Conservation (phyloP, 2,888 invertebrate genomes). For the Dinocampus coccinellae region DNA sequence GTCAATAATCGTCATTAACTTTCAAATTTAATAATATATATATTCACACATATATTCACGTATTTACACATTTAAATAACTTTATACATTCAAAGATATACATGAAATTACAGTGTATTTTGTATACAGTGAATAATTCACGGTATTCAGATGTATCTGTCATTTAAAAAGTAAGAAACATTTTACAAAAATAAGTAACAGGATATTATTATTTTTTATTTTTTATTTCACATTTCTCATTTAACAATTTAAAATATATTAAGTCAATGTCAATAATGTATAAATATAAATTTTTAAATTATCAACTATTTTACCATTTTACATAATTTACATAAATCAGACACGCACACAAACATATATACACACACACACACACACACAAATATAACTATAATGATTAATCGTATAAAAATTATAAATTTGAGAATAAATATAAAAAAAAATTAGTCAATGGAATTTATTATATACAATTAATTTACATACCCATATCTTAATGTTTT, state of each 20-base stretch:
- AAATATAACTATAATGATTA: neutral
- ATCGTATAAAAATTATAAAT: neutral
- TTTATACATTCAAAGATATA: neutral
- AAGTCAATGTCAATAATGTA: neutral
- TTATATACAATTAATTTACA: too few species aligned
- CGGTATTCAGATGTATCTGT: neutral
- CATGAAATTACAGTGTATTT: neutral
- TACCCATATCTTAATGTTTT: too few species aligned
- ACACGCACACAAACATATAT: too few species aligned
- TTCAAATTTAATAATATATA: too few species aligned
- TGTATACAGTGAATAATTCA: constrained; percentile 2
- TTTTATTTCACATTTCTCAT: neutral
- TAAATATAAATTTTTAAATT: neutral
- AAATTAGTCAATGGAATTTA: too few species aligned
- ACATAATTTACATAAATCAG: neutral
- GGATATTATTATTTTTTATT: neutral
- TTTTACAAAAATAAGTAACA: neutral
- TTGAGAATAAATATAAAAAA: neutral
- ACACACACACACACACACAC: neutral
- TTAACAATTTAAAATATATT: neutral
- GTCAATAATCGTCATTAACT: too few species aligned
- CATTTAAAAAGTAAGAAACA: neutral
- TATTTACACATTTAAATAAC: constrained; percentile 8
- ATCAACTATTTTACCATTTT: neutral
- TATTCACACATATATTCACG: too few species aligned